A percentile compares a stretch with the other conserved stretches of the same genome.
phyloP scores from a whole-genome alignment of 2,113 vertebrate species.

The Heterotis niloticus region DNA sequence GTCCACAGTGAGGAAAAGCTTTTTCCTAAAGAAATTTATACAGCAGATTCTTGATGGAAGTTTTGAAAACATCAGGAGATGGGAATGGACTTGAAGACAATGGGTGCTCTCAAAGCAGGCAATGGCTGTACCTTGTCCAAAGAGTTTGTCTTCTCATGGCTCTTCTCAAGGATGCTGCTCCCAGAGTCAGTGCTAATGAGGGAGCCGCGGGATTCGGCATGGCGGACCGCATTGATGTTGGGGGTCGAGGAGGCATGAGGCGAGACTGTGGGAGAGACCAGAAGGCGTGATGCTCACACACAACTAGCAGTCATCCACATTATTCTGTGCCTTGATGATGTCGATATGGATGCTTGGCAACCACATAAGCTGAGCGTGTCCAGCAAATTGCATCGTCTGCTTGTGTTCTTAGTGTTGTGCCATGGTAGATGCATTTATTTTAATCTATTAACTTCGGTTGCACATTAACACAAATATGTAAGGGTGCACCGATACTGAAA shows the following conservation, averaged over 20 bases:
- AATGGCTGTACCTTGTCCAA: slow-evolving; percentile 79
- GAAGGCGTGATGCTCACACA: neutral
- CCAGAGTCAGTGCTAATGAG: slow-evolving; percentile 91
- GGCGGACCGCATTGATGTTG: slow-evolving; percentile 70
- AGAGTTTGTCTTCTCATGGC: slow-evolving; percentile 79
- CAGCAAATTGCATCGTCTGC: too few relatives aligned
- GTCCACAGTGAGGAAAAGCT: too few relatives aligned
- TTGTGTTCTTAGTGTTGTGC: too few relatives aligned
- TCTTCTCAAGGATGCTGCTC: slow-evolving; percentile 84
- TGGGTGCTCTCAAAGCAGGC: neutral
- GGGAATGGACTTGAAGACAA: neutral
- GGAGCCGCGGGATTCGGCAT: slow-evolving; percentile 89
- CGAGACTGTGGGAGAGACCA: slow-evolving; percentile 66
- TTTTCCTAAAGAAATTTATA: too few relatives aligned
- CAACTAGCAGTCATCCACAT: too few relatives aligned
- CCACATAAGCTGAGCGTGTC: too few relatives aligned
- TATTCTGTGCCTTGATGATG: too few relatives aligned
- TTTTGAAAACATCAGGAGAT: too few relatives aligned
- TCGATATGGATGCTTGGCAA: too few relatives aligned
- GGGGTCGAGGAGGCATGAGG: slow-evolving; percentile 83
- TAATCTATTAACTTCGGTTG: neutral
- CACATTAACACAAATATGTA: neutral
- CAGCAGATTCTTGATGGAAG: too few relatives aligned
- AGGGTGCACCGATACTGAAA: neutral
- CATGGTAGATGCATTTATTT: neutral